Conservation (phyloP, 2,797 vertebrate species). For the Gambelia wislizenii region DNA sequence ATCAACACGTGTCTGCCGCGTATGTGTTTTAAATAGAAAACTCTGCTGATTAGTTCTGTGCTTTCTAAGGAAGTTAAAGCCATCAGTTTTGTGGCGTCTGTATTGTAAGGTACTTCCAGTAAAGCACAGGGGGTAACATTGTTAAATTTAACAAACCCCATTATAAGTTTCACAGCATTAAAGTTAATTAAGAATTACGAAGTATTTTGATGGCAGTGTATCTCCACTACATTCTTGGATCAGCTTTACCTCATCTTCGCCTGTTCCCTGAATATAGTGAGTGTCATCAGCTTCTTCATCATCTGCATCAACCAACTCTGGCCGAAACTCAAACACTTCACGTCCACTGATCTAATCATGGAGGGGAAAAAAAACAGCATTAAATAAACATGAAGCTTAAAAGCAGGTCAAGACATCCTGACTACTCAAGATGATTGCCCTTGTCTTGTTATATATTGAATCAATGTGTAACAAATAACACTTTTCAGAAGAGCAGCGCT, state of each 20-base stretch:
- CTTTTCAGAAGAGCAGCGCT: constrained; percentile 56
- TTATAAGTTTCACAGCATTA: background rate
- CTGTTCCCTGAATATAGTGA: constrained; percentile 79
- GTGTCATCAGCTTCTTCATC: constrained; percentile 95
- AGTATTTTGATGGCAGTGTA: no score
- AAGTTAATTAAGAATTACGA: no score
- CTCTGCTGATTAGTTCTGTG: no score
- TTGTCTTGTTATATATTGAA: constrained; percentile 6
- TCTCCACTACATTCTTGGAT: background rate
- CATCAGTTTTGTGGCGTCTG: no score
- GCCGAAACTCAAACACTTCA: constrained; percentile 97
- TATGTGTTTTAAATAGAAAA: no score
- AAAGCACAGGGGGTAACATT: no score
- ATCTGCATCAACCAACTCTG: constrained; percentile 93
- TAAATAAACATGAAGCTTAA: background rate
- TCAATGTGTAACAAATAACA: background rate
- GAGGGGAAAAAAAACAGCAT: background rate
- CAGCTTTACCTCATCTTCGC: constrained; percentile 80
- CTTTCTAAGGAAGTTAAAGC: no score
- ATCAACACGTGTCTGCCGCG: no score
- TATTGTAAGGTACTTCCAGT: no score
- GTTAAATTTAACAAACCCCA: no score
- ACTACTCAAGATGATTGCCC: background rate
- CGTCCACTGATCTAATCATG: constrained; percentile 91
- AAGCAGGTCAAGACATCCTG: background rate